A percentile compares a stretch with the other conserved stretches of the same genome.
Evolutionary conservation across 2,797 vertebrate genomes (phyloP).

Genomic region (Hypotaenidia philippensis): DNA sequence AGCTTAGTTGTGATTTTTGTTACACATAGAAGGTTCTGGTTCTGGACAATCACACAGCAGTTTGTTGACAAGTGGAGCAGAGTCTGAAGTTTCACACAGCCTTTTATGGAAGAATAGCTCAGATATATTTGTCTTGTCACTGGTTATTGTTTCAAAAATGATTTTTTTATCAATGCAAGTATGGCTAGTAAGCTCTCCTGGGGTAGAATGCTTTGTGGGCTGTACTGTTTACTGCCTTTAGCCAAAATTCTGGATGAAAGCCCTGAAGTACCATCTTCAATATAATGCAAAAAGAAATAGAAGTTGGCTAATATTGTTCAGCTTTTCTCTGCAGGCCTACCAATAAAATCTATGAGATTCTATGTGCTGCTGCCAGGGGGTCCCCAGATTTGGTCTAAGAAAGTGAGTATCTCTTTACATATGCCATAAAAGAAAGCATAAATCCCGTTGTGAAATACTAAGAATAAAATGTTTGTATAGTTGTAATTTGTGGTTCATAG

Average conservation of each 20-base stretch:
- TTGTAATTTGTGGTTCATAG: background rate
- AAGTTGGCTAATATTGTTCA: background rate
- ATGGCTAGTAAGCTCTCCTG: background rate
- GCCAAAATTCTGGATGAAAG: background rate
- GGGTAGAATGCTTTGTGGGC: background rate
- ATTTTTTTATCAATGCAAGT: constrained; percentile 11
- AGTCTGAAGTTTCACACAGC: background rate
- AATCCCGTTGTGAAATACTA: background rate
- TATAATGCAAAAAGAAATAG: background rate
- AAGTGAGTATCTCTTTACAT: background rate
- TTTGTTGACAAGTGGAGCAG: constrained; percentile 10
- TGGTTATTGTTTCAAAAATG: constrained; percentile 25
- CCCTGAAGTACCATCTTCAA: background rate
- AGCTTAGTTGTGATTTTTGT: background rate
- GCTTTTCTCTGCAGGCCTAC: background rate
- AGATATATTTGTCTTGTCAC: background rate
- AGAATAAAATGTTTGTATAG: background rate
- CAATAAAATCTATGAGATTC: background rate
- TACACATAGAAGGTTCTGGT: background rate
- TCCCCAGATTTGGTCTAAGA: background rate
- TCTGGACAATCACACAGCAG: background rate
- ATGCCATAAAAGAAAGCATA: background rate
- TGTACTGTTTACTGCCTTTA: background rate
- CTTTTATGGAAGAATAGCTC: background rate
- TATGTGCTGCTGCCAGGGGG: background rate